These are phyloP conservation scores for Falco punctatus DNA, from an alignment of 2,113 vertebrate species.

Conservation along the genomic window DNA sequence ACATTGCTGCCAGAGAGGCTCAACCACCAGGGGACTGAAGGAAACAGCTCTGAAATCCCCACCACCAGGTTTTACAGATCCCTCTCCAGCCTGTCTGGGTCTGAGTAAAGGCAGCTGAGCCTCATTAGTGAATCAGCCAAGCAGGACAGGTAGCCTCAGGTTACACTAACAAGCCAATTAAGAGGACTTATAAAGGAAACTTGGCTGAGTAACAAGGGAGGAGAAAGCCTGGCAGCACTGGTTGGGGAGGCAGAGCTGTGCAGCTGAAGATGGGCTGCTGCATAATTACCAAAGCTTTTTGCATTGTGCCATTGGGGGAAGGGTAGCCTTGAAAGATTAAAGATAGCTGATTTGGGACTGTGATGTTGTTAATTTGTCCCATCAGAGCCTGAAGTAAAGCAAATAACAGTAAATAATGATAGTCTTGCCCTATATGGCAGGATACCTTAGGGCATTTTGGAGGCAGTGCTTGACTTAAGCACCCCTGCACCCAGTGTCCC, in stretches of 20 bases:
- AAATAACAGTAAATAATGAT: neutral
- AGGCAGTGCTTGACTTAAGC: neutral
- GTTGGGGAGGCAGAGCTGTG: neutral
- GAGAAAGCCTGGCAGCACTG: neutral
- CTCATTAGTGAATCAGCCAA: constrained; percentile 44
- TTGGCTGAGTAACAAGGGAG: neutral
- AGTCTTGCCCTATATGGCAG: neutral
- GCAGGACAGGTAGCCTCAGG: constrained; percentile 61
- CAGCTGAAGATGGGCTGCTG: neutral
- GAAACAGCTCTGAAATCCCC: neutral
- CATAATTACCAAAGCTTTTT: neutral
- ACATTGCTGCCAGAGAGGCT: neutral
- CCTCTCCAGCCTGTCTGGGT: constrained; percentile 1
- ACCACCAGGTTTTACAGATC: neutral
- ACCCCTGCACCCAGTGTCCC: no score
- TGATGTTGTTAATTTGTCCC: neutral
- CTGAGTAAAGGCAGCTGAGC: constrained; percentile 26
- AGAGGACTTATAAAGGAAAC: constrained; percentile 13
- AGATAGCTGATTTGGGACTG: neutral
- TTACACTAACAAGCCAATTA: constrained; percentile 55
- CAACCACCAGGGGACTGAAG: neutral
- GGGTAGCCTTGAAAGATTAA: neutral
- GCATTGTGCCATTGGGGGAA: neutral
- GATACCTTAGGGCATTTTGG: neutral
- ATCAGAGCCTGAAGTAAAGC: neutral